Conservation (phyloP, 2,113 vertebrate genomes). For the Mesoclemmys tuberculata region DNA sequence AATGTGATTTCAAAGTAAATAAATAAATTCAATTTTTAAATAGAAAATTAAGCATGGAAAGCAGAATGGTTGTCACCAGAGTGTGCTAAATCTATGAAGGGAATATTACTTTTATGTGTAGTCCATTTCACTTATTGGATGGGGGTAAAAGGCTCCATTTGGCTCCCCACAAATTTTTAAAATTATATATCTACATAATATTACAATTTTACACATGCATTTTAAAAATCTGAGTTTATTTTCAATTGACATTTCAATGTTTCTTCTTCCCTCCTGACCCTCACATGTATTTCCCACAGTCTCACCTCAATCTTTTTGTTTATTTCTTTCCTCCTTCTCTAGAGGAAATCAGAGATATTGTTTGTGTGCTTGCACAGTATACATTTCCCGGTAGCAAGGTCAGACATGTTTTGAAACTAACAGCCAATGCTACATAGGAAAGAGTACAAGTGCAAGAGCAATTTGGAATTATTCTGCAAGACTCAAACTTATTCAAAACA, state of each 20-base stretch:
- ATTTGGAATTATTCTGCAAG: neutral
- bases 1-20: neutral
- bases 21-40: neutral
- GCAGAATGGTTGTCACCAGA: neutral
- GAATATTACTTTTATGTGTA: accelerated
- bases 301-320: neutral
- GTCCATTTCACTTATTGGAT: neutral
- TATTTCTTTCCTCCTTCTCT: neutral
- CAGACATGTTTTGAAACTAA: neutral
- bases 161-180: neutral
- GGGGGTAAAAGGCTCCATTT: neutral
- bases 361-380: neutral
- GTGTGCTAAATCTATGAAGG: neutral
- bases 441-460: neutral
- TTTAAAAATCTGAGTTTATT: neutral
- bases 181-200: neutral
- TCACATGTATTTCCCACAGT: neutral
- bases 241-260: neutral
- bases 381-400: neutral
- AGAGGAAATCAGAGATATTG: neutral
- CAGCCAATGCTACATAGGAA: neutral
- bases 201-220: neutral
- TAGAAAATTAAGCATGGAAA: neutral
- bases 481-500: neutral
- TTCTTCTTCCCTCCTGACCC: neutral